These are phyloP conservation scores for Zapornia atra DNA, from an alignment of 2,113 vertebrate genomes.

Conservation along the genomic window DNA sequence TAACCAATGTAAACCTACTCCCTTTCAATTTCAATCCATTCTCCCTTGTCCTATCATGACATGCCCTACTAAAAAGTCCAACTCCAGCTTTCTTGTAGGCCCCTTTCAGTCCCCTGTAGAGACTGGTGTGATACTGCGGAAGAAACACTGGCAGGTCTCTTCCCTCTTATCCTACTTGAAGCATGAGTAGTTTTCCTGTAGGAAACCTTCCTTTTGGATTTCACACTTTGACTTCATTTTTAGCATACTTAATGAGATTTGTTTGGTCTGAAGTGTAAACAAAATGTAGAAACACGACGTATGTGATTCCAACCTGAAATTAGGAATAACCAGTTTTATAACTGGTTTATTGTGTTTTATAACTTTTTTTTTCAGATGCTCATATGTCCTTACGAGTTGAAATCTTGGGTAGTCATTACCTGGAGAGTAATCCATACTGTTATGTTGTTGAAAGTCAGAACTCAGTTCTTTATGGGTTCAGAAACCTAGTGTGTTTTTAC, in stretches of 20 bases:
- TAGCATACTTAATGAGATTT: neutral
- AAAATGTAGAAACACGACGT: neutral
- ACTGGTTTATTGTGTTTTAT: neutral
- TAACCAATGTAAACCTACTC: too few relatives aligned
- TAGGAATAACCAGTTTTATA: neutral
- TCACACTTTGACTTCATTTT: neutral
- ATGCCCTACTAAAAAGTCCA: too few relatives aligned
- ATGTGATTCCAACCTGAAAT: neutral
- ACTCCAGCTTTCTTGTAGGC: too few relatives aligned
- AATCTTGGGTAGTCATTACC: neutral
- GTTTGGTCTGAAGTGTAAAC: neutral
- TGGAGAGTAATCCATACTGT: neutral
- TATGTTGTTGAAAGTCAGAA: neutral
- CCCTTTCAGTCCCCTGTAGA: neutral
- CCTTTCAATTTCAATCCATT: too few relatives aligned
- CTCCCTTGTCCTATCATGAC: too few relatives aligned
- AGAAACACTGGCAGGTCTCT: neutral
- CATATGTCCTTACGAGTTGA: neutral
- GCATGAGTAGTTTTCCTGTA: neutral
- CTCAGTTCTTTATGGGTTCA: neutral
- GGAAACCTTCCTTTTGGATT: neutral
- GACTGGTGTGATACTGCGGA: accelerated
- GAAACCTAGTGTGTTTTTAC: neutral
- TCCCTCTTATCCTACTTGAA: neutral
- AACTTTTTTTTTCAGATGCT: neutral